phyloP scores from a whole-genome alignment of 2,113 vertebrate genomes.

The Capreolus pygargus region DNA sequence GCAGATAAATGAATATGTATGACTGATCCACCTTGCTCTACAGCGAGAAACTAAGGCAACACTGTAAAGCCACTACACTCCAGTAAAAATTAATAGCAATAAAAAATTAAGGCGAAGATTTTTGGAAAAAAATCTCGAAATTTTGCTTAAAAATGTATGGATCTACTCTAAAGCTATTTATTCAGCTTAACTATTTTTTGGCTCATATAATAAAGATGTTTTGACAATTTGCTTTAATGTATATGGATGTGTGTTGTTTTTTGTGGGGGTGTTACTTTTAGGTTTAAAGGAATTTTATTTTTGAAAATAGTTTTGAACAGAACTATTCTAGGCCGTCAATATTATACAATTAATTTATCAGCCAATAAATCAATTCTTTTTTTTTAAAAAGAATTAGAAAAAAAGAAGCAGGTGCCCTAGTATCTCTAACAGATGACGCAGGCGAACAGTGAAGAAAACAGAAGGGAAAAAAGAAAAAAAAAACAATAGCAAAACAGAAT shows the following conservation, averaged over 20 bases:
- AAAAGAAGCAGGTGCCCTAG: not conserved
- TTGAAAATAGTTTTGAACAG: not conserved
- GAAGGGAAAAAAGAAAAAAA: no score
- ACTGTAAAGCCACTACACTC: not conserved
- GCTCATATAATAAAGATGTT: not conserved
- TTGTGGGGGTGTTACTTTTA: not conserved
- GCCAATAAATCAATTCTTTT: not conserved
- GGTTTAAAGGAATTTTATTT: not conserved
- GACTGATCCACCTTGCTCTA: not conserved
- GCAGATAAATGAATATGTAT: not conserved
- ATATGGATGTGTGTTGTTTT: not conserved
- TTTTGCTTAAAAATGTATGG: not conserved
- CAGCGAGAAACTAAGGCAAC: not conserved
- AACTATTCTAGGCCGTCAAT: not conserved
- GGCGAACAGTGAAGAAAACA: not conserved
- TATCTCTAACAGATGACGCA: not conserved
- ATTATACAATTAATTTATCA: not conserved
- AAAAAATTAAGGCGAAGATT: not conserved
- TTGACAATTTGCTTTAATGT: not conserved
- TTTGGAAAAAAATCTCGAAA: not conserved
- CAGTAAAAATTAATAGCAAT: not conserved
- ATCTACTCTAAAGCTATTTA: not conserved
- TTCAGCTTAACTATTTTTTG: not conserved
- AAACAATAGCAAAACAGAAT: not conserved
- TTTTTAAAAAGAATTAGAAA: not conserved